Evolutionary conservation across 2,888 invertebrate genomes (phyloP).

Genomic region (Lapara coniferarum): DNA sequence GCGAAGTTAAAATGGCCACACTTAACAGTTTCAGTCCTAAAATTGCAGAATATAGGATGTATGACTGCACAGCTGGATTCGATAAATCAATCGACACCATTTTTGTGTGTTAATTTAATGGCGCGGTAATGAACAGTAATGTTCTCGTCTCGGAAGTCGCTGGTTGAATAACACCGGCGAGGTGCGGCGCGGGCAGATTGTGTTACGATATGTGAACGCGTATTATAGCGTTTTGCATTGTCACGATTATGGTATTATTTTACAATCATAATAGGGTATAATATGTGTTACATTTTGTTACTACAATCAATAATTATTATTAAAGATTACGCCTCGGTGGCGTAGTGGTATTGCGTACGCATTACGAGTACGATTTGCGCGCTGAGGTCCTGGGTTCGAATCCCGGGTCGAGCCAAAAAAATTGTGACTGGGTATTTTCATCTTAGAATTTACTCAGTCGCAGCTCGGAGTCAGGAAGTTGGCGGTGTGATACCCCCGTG

Average conservation of each 20-base stretch:
- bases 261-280: too few species aligned
- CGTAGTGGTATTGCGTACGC: too few species aligned
- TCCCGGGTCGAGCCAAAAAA: too few species aligned
- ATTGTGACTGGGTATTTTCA: too few species aligned
- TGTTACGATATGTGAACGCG: slow-evolving; percentile 3
- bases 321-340: too few species aligned
- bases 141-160: slow-evolving; percentile 29
- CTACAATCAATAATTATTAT: too few species aligned
- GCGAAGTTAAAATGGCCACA: slow-evolving; percentile 52
- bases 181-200: not conserved
- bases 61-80: slow-evolving; percentile 58
- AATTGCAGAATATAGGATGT: slow-evolving; percentile 57
- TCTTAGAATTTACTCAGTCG: too few species aligned
- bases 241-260: not conserved
- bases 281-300: not conserved
- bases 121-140: slow-evolving; percentile 22
- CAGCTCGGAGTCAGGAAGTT: too few species aligned
- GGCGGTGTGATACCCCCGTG: too few species aligned
- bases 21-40: slow-evolving; percentile 58
- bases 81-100: slow-evolving; percentile 48
- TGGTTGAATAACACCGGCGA: slow-evolving; percentile 32
- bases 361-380: too few species aligned
- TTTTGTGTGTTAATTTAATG: slow-evolving; percentile 20
- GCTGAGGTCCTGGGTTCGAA: too few species aligned
- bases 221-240: not conserved